Base-by-base conservation (phyloP, 23 tunicate genomes). In the Trididemnum miniatum region DNA sequence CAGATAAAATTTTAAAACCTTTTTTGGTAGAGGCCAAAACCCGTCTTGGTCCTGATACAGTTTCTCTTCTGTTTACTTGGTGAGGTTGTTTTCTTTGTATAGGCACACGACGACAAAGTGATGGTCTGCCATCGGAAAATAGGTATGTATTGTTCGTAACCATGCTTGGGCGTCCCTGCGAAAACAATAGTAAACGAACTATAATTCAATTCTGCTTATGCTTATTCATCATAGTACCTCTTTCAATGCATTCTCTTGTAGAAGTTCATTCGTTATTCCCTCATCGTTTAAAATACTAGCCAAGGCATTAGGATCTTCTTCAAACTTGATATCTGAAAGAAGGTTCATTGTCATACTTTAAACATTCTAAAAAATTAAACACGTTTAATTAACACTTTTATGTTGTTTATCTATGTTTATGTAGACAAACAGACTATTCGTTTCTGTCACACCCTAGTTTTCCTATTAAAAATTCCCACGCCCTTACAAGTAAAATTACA, bases 101-200 rank as follows among this genome's bases (percentile, higher is more conserved):
- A 0, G 89, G 96, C 1, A 90, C 96, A 1, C 96, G 66, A 18
- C 89, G 65, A 74, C 96, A 90, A 1, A 90, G 85, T 0, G 96
- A 90, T 0, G 96, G 96, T 3, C 96, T 60, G 1, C 96, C 96
- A 52, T 85, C 89, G n/a, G 86, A 79, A 51, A 80, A 76, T 20
- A 90, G 65, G 44, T 79, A 71, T 20, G 76, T 71, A 38, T 89
- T 84, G 52, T 81, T 75, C 20, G 59, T 31, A 73, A 73, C 79
- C 79, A 66, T 76, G 89, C 82, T 57, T 2, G 71, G 82, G 0
- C 71, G 82, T 7, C 71, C 51, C 71, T 49, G 22, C n/a, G n/a
- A n/a, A n/a, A n/a, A n/a, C 96, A 89, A 52, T 85, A 86, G n/a
- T 82, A 79, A 51, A 80, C 65, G 4, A 90, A 50, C 59, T 79